phyloP scores from a whole-genome alignment of 2,113 vertebrate species.

The Campylomormyrus numenius region DNA sequence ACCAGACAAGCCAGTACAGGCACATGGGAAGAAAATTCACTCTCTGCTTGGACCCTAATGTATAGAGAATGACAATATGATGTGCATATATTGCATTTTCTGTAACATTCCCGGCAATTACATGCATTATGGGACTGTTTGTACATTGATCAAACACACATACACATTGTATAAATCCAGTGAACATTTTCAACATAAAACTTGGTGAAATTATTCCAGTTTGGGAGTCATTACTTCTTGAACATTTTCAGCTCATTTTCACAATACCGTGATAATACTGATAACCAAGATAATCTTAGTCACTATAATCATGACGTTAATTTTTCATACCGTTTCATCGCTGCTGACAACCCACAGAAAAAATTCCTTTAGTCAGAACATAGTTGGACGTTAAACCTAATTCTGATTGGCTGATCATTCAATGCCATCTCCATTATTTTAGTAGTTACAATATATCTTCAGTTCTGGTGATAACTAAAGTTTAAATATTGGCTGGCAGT shows the following conservation, averaged over 20 bases:
- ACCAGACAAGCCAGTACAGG: neutral
- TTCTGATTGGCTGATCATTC: neutral
- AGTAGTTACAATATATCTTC: neutral
- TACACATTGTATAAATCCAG: neutral
- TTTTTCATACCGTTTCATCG: neutral
- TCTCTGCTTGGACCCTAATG: neutral
- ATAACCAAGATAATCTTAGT: neutral
- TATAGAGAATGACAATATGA: neutral
- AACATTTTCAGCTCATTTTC: neutral
- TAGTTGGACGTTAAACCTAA: neutral
- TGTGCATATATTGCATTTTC: neutral
- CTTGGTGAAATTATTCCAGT: neutral
- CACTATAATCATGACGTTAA: neutral
- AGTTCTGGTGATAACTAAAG: neutral
- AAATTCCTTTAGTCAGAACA: neutral
- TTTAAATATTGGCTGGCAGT: neutral
- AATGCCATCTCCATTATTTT: neutral
- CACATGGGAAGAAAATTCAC: neutral
- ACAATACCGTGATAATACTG: neutral
- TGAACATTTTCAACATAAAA: neutral
- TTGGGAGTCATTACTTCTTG: neutral
- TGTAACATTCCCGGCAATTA: neutral
- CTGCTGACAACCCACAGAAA: neutral
- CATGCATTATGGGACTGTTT: neutral
- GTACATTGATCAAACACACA: neutral